Percentiles rank a stretch among this genome's conserved stretches.
Evolutionary conservation across 2,113 vertebrate genomes (phyloP).

Genomic region (Serinus canaria): DNA sequence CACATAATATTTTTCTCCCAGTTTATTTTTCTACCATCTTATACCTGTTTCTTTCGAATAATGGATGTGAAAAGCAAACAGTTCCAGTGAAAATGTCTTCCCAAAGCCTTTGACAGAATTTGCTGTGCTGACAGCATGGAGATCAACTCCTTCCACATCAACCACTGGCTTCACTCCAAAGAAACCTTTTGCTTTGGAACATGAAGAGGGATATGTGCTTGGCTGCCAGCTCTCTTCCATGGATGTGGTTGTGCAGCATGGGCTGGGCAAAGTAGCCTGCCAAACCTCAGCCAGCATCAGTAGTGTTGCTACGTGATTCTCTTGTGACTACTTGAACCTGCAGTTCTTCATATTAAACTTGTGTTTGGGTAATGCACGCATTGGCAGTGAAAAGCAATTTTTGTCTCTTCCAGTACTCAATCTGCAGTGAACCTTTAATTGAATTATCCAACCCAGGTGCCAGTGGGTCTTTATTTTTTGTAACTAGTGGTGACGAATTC

Average conservation of each 20-base stretch:
- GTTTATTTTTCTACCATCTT: neutral
- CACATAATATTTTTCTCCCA: neutral
- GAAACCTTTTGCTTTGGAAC: neutral
- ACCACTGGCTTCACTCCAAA: accelerated
- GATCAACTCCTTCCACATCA: neutral
- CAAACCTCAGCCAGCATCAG: neutral
- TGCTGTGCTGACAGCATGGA: neutral
- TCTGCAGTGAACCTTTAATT: constrained; percentile 94
- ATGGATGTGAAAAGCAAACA: neutral
- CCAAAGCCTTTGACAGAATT: neutral
- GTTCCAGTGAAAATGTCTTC: neutral
- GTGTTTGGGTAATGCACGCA: neutral
- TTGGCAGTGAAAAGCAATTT: neutral
- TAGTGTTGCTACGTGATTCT: neutral
- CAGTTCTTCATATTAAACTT: neutral
- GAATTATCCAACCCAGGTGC: constrained; percentile 95
- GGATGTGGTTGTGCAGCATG: accelerated
- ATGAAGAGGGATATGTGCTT: accelerated
- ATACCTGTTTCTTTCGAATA: neutral
- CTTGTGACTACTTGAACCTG: neutral
- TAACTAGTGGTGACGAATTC: constrained; percentile 96
- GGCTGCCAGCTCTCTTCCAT: neutral
- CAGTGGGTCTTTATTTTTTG: constrained; percentile 95
- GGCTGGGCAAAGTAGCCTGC: neutral
- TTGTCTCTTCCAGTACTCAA: constrained; percentile 83